Conservation (phyloP, 1,140 invertebrate species). For the Lucilia sericata region DNA sequence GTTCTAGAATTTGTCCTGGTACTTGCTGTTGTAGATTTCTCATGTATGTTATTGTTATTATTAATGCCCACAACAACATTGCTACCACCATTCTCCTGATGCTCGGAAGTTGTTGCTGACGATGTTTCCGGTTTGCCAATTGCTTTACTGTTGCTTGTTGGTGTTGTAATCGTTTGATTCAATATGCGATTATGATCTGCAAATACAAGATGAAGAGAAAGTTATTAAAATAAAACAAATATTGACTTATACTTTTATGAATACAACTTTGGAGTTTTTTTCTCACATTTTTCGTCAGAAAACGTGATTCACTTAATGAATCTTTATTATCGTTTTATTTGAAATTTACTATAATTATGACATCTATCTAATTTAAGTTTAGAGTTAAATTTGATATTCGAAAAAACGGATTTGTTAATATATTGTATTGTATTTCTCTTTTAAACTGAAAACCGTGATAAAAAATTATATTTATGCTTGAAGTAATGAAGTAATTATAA, state of each 20-base stretch:
- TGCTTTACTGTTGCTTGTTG: conserved; percentile 29
- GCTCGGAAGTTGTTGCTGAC: conserved; percentile 31
- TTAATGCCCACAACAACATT: background rate
- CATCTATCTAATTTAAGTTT: background rate
- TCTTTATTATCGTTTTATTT: background rate
- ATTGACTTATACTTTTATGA: background rate
- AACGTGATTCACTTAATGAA: conserved; percentile 25
- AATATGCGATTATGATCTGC: conserved; percentile 48
- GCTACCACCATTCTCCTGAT: conserved; percentile 41
- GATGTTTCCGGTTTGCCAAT: conserved; percentile 43
- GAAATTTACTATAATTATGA: conserved; percentile 2
- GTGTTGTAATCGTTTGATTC: conserved; percentile 32
- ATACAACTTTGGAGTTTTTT: background rate
- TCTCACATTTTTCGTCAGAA: background rate
- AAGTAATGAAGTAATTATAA: background rate
- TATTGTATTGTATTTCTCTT: too few species aligned
- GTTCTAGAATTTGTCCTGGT: conserved; percentile 47
- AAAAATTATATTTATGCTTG: background rate
- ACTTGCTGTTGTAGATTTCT: conserved; percentile 4
- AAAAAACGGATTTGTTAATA: too few species aligned
- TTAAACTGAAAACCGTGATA: too few species aligned
- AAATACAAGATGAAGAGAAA: conserved; percentile 30
- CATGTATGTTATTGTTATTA: conserved; percentile 39
- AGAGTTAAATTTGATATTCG: background rate
- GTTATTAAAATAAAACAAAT: background rate